Evolutionary conservation across 2,113 vertebrate genomes (phyloP).

Genomic region (Lontra canadensis): DNA sequence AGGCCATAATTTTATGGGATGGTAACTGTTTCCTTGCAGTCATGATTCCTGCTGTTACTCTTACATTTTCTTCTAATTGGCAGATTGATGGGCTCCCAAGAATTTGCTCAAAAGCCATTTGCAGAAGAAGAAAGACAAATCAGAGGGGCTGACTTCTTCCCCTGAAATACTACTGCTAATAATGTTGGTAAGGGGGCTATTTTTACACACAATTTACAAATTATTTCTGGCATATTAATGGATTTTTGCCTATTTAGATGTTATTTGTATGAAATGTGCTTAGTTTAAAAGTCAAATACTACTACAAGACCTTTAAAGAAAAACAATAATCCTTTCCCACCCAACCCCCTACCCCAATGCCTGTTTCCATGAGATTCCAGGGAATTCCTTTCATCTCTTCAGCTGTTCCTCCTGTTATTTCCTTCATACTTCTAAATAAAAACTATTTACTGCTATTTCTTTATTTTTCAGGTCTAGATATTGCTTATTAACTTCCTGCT

Average conservation of each 20-base stretch:
- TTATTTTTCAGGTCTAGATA: not conserved
- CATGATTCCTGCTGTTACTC: constrained; percentile 57
- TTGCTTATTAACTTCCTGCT: not conserved
- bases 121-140: constrained; percentile 52
- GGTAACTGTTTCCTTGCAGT: constrained; percentile 66
- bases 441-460: not conserved
- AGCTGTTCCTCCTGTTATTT: not conserved
- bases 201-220: constrained; percentile 60
- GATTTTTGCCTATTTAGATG: constrained; percentile 60
- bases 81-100: constrained; percentile 63
- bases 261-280: constrained; percentile 58
- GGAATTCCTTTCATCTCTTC: constrained; percentile 10
- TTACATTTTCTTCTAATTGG: constrained; percentile 65
- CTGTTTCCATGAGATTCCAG: constrained; percentile 1
- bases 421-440: not conserved
- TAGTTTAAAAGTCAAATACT: constrained; percentile 64
- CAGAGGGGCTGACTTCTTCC: not conserved
- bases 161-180: constrained; percentile 48
- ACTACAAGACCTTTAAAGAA: constrained; percentile 49
- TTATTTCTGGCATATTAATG: constrained; percentile 71
- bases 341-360: not conserved
- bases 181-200: not conserved
- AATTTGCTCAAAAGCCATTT: constrained; percentile 62
- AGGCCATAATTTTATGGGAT: constrained; percentile 65
- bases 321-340: not conserved